Base-by-base conservation (phyloP, 2,113 vertebrate species). In the Motacilla tschutschensis region DNA sequence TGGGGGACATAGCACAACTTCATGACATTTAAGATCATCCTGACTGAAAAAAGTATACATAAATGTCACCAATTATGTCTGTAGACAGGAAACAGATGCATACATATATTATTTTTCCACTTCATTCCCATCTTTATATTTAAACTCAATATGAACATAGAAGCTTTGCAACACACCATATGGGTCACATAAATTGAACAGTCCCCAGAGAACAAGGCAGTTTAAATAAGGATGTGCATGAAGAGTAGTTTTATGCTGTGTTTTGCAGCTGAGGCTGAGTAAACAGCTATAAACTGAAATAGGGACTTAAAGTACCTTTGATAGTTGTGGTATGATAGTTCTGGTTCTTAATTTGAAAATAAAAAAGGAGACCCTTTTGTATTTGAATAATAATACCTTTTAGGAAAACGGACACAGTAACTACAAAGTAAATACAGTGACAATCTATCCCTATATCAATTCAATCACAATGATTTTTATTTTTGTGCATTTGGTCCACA, bases 1-100 rank as follows among this genome's bases (percentile, higher is more conserved):
- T 26, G 2, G 4, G 9, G 4, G 1, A 1, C 8, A 26, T 17
- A 10, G 4, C 4, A 2, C 2, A 75, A 22, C 8, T 72, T 75
- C 19, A 77, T 40, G 57, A 38, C 4, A 26, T 50, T 53, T 48
- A n/a, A 60, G 57, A 44, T 54, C 15, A 54, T 5, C 4, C 2
- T 57, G 35, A 29, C 1, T 50, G n/a, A 36, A 74, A 80, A 47
- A 35, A 15, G 2, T 2, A 7, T 6, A 14, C 12, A 12, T 57
- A 36, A 41, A 58, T 72, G 26, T 81, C 10, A 46, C 5, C 15
- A 47, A 6, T 81, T 66, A 25, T 48, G 3, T 46, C 10, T 57
- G 20, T 24, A 69, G 14, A 17, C 4, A 83, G n/a, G 67, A 74
- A 71, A 51, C 19, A 83, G 40, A 63, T 58, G 8, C 10, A 47